Conservation (phyloP, 2,113 vertebrate genomes). For the Podilymbus podiceps region DNA sequence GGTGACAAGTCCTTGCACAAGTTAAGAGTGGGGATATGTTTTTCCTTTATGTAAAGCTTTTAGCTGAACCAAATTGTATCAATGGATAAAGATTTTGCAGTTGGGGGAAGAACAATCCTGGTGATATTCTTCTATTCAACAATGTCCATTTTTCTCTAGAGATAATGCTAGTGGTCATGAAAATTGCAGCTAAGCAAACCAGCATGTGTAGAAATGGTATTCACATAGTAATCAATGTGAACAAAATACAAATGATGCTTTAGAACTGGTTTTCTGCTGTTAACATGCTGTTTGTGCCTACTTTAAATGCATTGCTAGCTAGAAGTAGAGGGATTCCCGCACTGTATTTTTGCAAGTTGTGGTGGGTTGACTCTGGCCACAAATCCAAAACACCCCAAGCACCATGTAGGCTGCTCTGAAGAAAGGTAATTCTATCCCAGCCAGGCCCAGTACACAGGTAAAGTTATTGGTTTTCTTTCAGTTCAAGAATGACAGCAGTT, state of each 20-base stretch:
- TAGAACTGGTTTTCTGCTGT: background rate
- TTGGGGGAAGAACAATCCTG: background rate
- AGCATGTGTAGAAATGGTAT: background rate
- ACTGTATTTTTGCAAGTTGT: background rate
- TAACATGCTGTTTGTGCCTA: background rate
- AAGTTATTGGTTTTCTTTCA: too few species aligned
- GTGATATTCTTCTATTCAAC: background rate
- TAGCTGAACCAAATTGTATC: background rate
- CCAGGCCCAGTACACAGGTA: too few species aligned
- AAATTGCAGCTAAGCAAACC: background rate
- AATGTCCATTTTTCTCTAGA: background rate
- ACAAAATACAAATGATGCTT: background rate
- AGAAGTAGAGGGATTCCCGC: background rate
- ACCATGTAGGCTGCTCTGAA: too few species aligned
- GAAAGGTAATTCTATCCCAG: too few species aligned
- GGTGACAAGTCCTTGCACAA: background rate
- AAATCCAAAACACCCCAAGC: too few species aligned
- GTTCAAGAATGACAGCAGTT: too few species aligned
- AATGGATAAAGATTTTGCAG: background rate
- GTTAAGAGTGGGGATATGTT: background rate
- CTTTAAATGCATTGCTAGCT: background rate
- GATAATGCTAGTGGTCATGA: background rate
- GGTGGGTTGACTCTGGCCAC: background rate
- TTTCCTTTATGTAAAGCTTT: background rate
- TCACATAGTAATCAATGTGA: background rate